Conservation (phyloP, 2,113 vertebrate genomes). For the Sturnira hondurensis region DNA sequence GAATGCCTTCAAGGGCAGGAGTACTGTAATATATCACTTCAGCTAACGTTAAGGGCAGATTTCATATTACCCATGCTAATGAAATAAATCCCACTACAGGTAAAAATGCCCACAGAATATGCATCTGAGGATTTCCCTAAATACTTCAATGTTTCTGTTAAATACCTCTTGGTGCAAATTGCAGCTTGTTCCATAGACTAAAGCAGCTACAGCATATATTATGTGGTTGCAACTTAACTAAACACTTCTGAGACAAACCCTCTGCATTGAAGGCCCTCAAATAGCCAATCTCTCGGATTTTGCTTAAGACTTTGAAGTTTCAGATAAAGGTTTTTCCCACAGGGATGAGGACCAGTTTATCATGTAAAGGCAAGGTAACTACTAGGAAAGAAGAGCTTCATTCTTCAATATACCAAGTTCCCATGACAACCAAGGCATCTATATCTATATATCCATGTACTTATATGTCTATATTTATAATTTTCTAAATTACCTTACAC, state of each 20-base stretch:
- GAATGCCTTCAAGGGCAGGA: not conserved
- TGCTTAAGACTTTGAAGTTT: not conserved
- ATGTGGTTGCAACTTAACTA: not conserved
- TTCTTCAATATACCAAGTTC: not conserved
- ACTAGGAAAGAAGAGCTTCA: not conserved
- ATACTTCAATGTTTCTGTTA: not conserved
- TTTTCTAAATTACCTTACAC: not conserved
- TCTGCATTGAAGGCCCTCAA: not conserved
- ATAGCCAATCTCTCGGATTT: not conserved
- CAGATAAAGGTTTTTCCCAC: rapidly evolving
- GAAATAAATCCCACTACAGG: not conserved
- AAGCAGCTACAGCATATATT: not conserved
- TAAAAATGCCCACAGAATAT: not conserved
- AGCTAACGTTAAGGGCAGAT: not conserved
- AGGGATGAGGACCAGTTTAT: not conserved
- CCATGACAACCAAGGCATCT: not conserved
- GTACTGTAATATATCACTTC: not conserved
- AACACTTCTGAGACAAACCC: not conserved
- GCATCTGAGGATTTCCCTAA: not conserved
- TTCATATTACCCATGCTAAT: not conserved
- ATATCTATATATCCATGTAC: too few species aligned
- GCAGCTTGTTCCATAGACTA: not conserved
- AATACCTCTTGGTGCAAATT: not conserved
- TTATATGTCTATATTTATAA: too few species aligned
- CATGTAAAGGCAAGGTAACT: not conserved